Evolutionary conservation across 1,140 invertebrate genomes (phyloP).

Genomic region (Bombus haemorrhoidalis): DNA sequence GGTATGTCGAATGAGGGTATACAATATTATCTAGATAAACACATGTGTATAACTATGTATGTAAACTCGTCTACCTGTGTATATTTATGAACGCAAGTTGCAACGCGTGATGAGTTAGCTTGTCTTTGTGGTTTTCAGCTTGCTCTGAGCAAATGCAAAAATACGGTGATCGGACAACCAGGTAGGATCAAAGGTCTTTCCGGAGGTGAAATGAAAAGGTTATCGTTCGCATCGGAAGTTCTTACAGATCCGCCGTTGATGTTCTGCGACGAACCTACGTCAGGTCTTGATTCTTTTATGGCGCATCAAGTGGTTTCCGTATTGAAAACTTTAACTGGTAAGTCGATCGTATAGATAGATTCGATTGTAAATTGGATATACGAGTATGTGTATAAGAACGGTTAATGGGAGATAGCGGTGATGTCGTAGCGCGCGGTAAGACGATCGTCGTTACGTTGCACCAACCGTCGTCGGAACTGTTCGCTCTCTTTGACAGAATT

Average conservation of each 20-base stretch:
- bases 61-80: too few relatives aligned
- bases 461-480: slow-evolving; percentile 97
- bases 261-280: slow-evolving; percentile 99
- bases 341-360: slow-evolving; percentile 29
- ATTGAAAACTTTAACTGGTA: slow-evolving; percentile 88
- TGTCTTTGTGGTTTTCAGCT: slow-evolving; percentile 83
- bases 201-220: slow-evolving; percentile 96
- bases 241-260: slow-evolving; percentile 96
- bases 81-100: too few relatives aligned
- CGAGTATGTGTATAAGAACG: neutral
- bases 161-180: slow-evolving; percentile 93
- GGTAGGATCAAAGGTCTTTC: slow-evolving; percentile 96
- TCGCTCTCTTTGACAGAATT: slow-evolving; percentile 95
- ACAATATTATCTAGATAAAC: too few relatives aligned
- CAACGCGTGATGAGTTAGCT: too few relatives aligned
- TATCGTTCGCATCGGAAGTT: slow-evolving; percentile 98
- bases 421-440: slow-evolving; percentile 85
- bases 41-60: neutral
- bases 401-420: neutral
- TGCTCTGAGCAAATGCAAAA: slow-evolving; percentile 92
- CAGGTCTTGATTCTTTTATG: slow-evolving; percentile 93
- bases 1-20: slow-evolving; percentile 82
- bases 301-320: slow-evolving; percentile 94
- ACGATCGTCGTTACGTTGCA: slow-evolving; percentile 98
- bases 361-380: neutral